These are phyloP conservation scores for Sitta europaea DNA, from an alignment of 2,113 vertebrate species.

Conservation along the genomic window DNA sequence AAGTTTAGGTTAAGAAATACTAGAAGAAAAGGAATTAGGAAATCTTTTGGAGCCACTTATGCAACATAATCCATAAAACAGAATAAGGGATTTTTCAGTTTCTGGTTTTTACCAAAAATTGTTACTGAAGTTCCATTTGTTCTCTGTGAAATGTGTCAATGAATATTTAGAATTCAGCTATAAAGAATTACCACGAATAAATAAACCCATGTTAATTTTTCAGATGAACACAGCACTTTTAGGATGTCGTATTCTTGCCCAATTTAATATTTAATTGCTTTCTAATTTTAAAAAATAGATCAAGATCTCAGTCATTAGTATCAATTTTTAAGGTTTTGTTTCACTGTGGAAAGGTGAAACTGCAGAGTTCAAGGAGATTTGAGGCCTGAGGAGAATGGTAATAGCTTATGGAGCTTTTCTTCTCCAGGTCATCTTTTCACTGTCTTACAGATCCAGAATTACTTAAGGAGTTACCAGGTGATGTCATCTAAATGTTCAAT, in stretches of 20 bases:
- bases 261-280: conserved; percentile 26
- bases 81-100: background rate
- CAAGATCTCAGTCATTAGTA: background rate
- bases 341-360: background rate
- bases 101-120: background rate
- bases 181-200: background rate
- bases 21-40: background rate
- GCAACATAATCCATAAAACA: background rate
- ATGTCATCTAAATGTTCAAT: background rate
- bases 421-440: background rate
- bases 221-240: background rate
- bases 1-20: background rate
- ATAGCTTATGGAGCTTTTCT: background rate
- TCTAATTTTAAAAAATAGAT: conserved; percentile 9
- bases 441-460: background rate
- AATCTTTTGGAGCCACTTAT: background rate
- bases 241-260: background rate
- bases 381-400: background rate
- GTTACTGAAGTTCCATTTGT: background rate
- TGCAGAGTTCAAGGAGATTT: background rate
- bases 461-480: background rate
- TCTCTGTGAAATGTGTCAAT: background rate
- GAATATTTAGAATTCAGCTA: background rate
- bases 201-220: background rate
- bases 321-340: background rate